A percentile compares a stretch with the other conserved stretches of the same genome.
phyloP scores from a whole-genome alignment of 2,888 invertebrate genomes.

The Prionchulus punctatus region DNA sequence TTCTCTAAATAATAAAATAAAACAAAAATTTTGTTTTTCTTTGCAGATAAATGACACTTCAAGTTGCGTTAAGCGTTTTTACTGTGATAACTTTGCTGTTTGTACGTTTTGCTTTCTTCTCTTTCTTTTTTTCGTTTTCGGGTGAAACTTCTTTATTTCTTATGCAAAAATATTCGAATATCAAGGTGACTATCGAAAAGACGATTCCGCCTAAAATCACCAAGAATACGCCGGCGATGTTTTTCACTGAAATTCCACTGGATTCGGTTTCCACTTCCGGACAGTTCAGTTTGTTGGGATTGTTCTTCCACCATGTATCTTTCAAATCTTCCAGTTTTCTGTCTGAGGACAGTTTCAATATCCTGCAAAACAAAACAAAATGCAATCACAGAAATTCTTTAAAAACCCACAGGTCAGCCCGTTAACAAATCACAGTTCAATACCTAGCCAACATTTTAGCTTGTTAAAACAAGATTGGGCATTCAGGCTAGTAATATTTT shows the following conservation, averaged over 20 bases:
- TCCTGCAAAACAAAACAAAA: constrained; percentile 44
- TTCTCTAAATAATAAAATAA: too few relatives aligned
- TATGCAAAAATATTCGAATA: too few relatives aligned
- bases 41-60: too few relatives aligned
- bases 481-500: background rate
- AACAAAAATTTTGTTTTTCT: too few relatives aligned
- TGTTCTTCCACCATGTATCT: constrained; percentile 89
- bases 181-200: constrained; percentile 36
- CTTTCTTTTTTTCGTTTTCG: too few relatives aligned
- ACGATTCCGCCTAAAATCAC: constrained; percentile 83
- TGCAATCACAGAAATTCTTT: background rate
- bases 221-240: constrained; percentile 93
- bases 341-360: constrained; percentile 77
- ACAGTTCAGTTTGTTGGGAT: constrained; percentile 51
- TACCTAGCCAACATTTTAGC: too few relatives aligned
- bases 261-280: constrained; percentile 80
- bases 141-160: too few relatives aligned
- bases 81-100: too few relatives aligned
- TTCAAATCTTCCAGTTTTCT: constrained; percentile 78
- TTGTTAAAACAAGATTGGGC: constrained; percentile 1
- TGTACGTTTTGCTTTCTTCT: too few relatives aligned
- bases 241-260: constrained; percentile 90
- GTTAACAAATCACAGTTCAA: background rate
- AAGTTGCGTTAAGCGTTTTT: too few relatives aligned
- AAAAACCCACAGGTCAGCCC: background rate